Conservation (phyloP, 2,888 invertebrate species). For the Macrosoma leucophasiata region DNA sequence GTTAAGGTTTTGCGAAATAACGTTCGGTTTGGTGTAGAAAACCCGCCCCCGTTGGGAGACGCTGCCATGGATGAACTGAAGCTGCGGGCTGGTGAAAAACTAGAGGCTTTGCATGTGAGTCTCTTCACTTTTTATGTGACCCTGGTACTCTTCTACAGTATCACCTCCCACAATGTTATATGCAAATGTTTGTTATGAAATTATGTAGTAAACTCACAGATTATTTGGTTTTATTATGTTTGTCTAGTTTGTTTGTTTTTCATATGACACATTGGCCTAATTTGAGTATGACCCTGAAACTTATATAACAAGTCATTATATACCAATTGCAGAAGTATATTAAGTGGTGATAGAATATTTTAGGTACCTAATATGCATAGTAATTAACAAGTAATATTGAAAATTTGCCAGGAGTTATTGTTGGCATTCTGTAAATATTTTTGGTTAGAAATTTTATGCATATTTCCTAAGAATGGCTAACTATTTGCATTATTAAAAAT, state of each 20-base stretch:
- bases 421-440: no score
- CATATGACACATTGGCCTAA: conserved; percentile 38
- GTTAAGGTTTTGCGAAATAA: conserved; percentile 64
- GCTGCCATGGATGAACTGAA: conserved; percentile 66
- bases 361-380: no score
- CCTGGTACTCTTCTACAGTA: conserved; percentile 49
- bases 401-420: no score
- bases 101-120: conserved; percentile 69
- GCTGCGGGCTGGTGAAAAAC: conserved; percentile 62
- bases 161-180: conserved; percentile 12
- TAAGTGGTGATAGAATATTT: no score
- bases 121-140: conserved; percentile 31
- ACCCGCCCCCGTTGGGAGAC: conserved; percentile 38
- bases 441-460: no score
- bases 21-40: conserved; percentile 42
- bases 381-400: no score
- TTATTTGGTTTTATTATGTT: conserved; percentile 2
- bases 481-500: no score
- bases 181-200: conserved; percentile 7
- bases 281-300: conserved; percentile 39
- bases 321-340: no score
- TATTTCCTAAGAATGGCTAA: no score
- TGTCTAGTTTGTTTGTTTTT: conserved; percentile 32
- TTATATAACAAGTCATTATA: conserved; percentile 44
- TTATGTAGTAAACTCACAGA: background rate